These are phyloP conservation scores for Cyrtodaria siliqua DNA, from an alignment of 2,888 invertebrate species.

Conservation along the genomic window DNA sequence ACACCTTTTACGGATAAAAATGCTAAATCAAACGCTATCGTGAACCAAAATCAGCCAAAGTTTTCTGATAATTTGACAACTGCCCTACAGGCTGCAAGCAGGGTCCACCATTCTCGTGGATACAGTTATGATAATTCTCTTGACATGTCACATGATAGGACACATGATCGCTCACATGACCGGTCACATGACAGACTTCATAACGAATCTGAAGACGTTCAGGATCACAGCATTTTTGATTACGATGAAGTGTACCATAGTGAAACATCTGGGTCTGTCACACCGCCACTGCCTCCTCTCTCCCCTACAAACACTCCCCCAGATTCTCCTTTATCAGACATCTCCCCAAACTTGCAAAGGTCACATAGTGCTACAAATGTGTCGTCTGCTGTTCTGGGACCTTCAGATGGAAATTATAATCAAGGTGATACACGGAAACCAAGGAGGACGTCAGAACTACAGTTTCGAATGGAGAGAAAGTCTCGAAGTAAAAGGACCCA, in stretches of 20 bases:
- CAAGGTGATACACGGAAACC: slow-evolving; percentile 26
- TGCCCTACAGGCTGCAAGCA: slow-evolving; percentile 42
- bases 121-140: slow-evolving; percentile 25
- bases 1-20: background rate
- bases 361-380: slow-evolving; percentile 66
- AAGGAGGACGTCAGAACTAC: slow-evolving; percentile 50
- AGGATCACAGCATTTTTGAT: slow-evolving; percentile 74
- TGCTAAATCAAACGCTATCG: background rate
- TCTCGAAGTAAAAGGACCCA: background rate
- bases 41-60: slow-evolving; percentile 12
- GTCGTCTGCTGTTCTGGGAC: slow-evolving; percentile 57
- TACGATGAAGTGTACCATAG: slow-evolving; percentile 65
- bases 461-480: slow-evolving; percentile 47
- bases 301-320: slow-evolving; percentile 75
- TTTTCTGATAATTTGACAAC: slow-evolving; percentile 45
- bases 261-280: slow-evolving; percentile 73
- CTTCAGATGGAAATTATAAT: slow-evolving; percentile 45
- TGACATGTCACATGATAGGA: slow-evolving; percentile 46
- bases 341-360: slow-evolving; percentile 51
- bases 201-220: slow-evolving; percentile 41
- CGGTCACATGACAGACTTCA: slow-evolving; percentile 39
- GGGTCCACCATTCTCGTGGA: slow-evolving; percentile 11
- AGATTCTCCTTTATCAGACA: slow-evolving; percentile 61
- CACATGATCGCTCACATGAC: too few relatives aligned
- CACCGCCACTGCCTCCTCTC: slow-evolving; percentile 77